A percentile compares a stretch with the other conserved stretches of the same genome.
phyloP scores from a whole-genome alignment of 2,888 invertebrate species.

The Melanophora roralis region DNA sequence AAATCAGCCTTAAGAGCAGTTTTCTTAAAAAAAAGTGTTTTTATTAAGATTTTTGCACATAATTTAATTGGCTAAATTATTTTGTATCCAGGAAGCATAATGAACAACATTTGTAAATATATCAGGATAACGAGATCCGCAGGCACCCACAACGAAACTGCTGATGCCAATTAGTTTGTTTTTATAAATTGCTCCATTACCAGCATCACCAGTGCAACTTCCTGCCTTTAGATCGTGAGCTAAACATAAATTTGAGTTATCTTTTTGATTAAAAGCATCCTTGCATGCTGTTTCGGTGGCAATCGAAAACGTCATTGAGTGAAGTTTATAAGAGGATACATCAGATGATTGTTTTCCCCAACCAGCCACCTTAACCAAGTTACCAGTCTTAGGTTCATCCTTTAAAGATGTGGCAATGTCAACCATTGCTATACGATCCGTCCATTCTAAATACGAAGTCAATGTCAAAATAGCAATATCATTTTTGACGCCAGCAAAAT shows the following conservation, averaged over 20 bases:
- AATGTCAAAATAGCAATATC: constrained; percentile 73
- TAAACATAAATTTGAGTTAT: constrained; percentile 63
- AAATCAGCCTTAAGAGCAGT: too few relatives aligned
- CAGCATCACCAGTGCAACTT: constrained; percentile 69
- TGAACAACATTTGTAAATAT: constrained; percentile 67
- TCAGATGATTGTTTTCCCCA: constrained; percentile 71
- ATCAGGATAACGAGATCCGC: constrained; percentile 67
- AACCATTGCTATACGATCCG: constrained; percentile 67
- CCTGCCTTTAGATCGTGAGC: constrained; percentile 56
- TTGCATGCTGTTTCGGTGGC: constrained; percentile 64
- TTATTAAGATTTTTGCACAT: too few relatives aligned
- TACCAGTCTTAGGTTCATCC: constrained; percentile 64
- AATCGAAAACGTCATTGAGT: constrained; percentile 62
- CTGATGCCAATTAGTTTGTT: constrained; percentile 69
- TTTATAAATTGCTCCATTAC: constrained; percentile 68
- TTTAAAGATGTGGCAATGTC: constrained; percentile 58
- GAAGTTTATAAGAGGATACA: constrained; percentile 67
- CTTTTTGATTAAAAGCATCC: constrained; percentile 65
- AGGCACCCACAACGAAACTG: constrained; percentile 67
- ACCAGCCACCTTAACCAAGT: constrained; percentile 69
- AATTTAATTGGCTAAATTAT: neutral
- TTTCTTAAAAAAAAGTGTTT: too few relatives aligned
- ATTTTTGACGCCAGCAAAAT: constrained; percentile 66
- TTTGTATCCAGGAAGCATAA: constrained; percentile 63
- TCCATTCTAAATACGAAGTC: constrained; percentile 61